phyloP scores from a whole-genome alignment of 2,888 invertebrate genomes.

The Cheilosia variabilis region DNA sequence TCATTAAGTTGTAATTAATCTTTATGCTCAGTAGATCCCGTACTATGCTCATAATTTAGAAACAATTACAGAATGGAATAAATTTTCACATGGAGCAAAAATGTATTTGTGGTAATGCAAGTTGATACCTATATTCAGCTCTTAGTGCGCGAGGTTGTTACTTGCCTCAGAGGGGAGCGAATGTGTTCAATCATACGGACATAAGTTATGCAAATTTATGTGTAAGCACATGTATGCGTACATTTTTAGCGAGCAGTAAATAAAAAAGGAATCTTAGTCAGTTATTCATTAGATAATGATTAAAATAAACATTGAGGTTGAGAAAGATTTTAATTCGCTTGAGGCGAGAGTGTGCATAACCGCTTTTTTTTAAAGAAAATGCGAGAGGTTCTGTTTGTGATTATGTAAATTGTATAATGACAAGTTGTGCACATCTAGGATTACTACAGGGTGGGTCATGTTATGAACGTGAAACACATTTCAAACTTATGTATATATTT shows the following conservation, averaged over 20 bases:
- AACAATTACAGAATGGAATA: constrained; percentile 40
- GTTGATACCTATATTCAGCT: constrained; percentile 1
- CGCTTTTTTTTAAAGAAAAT: too few species aligned
- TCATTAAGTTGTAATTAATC: constrained; percentile 62
- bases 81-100: constrained; percentile 10
- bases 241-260: not conserved
- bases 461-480: too few species aligned
- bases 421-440: too few species aligned
- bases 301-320: not conserved
- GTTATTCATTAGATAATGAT: not conserved
- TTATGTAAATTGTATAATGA: too few species aligned
- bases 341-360: not conserved
- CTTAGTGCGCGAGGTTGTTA: constrained; percentile 18
- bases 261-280: not conserved
- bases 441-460: too few species aligned
- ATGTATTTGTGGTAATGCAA: constrained; percentile 9
- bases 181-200: not conserved
- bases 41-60: constrained; percentile 27
- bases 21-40: constrained; percentile 1
- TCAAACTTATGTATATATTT: too few species aligned
- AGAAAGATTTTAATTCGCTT: not conserved
- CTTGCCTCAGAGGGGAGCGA: not conserved
- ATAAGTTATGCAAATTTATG: constrained; percentile 28
- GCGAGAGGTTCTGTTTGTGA: too few species aligned
- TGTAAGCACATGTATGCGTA: not conserved